A percentile compares a stretch with the other conserved stretches of the same genome.
phyloP scores from a whole-genome alignment of 2,113 vertebrate species.

The Malurus melanocephalus region DNA sequence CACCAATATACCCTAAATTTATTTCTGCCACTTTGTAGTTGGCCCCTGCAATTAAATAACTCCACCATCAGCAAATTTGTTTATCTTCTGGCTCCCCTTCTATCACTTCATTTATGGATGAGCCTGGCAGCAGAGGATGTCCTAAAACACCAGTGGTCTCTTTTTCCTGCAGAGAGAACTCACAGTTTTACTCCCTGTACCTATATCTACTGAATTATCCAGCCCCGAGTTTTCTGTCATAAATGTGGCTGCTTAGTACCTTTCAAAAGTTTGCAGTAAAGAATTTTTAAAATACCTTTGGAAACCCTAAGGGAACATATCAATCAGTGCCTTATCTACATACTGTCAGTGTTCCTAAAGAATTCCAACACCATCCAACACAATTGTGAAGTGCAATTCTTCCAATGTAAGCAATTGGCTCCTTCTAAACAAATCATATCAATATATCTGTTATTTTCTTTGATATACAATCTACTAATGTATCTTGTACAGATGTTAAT shows the following conservation, averaged over 20 bases:
- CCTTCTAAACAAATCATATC: not conserved
- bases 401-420: not conserved
- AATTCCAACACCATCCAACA: not conserved
- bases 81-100: not conserved
- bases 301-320: not conserved
- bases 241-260: not conserved
- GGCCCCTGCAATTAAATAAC: not conserved
- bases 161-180: not conserved
- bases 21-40: not conserved
- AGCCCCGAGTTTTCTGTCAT: not conserved
- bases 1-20: not conserved
- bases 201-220: not conserved
- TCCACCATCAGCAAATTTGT: not conserved
- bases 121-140: not conserved
- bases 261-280: not conserved
- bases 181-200: not conserved
- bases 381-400: not conserved
- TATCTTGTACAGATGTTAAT: not conserved
- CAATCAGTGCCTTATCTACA: not conserved
- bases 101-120: not conserved
- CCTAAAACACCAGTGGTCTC: not conserved
- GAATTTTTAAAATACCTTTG: not conserved
- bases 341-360: not conserved
- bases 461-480: not conserved
- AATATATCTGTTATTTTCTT: not conserved